These are phyloP conservation scores for Drosophila aff. DNA, from an alignment of 1,140 invertebrate species.

Conservation along the genomic window DNA sequence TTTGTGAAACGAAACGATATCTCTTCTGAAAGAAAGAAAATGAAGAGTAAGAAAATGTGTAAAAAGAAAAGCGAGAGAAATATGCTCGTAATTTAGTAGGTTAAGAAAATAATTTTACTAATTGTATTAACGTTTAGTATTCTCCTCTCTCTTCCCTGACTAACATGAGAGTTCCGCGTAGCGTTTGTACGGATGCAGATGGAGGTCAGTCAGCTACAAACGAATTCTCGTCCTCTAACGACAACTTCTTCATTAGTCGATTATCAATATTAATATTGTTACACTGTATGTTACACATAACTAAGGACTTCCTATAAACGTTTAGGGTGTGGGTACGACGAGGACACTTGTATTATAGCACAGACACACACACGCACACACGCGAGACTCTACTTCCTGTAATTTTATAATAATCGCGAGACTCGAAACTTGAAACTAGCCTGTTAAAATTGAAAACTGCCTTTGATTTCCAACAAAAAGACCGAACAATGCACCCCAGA, in stretches of 20 bases:
- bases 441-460: constrained; percentile 76
- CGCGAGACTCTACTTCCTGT: constrained; percentile 65
- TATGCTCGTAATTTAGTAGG: constrained; percentile 48
- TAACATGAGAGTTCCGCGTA: constrained; percentile 84
- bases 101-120: constrained; percentile 82
- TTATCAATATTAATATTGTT: constrained; percentile 70
- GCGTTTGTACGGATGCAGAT: constrained; percentile 45
- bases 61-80: constrained; percentile 59
- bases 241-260: constrained; percentile 86
- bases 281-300: constrained; percentile 55
- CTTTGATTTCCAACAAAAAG: constrained; percentile 59
- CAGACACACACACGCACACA: constrained; percentile 58
- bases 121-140: constrained; percentile 77
- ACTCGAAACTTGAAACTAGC: constrained; percentile 48
- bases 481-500: constrained; percentile 73
- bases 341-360: constrained; percentile 78
- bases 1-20: constrained; percentile 58
- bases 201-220: constrained; percentile 61
- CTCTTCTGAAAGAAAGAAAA: constrained; percentile 21
- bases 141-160: constrained; percentile 50
- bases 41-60: constrained; percentile 38
- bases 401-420: constrained; percentile 49
- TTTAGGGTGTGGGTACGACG: constrained; percentile 77
- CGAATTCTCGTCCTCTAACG: constrained; percentile 82
- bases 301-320: constrained; percentile 77